These are phyloP conservation scores for Megatriorchis doriae DNA, from an alignment of 2,113 vertebrate species.

Conservation along the genomic window DNA sequence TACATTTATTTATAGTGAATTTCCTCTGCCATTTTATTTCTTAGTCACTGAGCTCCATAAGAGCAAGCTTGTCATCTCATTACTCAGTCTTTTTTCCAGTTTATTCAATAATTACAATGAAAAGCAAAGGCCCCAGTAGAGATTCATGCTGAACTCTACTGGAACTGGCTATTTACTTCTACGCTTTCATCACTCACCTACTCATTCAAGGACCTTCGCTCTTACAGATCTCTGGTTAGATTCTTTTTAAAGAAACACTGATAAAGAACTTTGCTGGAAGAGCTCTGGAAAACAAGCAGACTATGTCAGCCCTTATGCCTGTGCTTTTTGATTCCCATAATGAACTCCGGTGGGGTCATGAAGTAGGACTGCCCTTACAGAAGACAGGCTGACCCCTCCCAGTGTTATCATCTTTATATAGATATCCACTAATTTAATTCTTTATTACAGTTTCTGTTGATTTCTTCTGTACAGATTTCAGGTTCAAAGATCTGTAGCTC, in stretches of 20 bases:
- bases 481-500: not conserved
- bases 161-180: not conserved
- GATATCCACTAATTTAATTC: not conserved
- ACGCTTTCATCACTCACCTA: not conserved
- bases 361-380: not conserved
- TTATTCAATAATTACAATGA: not conserved
- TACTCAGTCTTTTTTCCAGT: not conserved
- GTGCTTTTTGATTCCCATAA: not conserved
- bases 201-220: not conserved
- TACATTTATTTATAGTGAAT: not conserved
- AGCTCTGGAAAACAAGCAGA: not conserved
- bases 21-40: not conserved
- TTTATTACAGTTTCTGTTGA: not conserved
- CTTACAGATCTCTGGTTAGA: not conserved
- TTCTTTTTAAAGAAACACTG: not conserved
- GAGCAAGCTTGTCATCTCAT: not conserved
- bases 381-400: not conserved
- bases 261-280: not conserved
- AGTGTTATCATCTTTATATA: rapidly evolving
- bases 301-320: not conserved
- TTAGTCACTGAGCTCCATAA: not conserved
- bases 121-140: not conserved
- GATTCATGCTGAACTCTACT: not conserved
- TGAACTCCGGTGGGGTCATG: rapidly evolving
- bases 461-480: not conserved